These are phyloP conservation scores for Euphonia xanthogaster DNA, from an alignment of 2,797 vertebrate species.

Conservation along the genomic window DNA sequence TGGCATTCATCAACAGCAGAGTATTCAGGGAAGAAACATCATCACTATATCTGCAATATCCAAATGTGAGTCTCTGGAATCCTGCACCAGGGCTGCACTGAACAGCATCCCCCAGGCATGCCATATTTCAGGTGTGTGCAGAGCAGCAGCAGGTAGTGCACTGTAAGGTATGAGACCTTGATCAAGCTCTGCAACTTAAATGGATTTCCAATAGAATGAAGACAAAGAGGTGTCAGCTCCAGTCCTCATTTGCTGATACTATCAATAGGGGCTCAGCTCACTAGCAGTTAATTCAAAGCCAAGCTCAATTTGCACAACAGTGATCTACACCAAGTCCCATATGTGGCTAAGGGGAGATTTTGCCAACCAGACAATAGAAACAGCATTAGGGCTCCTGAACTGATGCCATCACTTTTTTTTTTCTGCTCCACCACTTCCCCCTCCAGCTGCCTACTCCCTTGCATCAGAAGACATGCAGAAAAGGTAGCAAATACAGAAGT, in stretches of 20 bases:
- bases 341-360: constrained; percentile 38
- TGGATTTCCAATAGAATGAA: constrained; percentile 9
- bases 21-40: background rate
- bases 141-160: background rate
- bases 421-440: background rate
- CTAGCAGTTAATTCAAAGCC: constrained; percentile 61
- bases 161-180: background rate
- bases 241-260: constrained; percentile 25
- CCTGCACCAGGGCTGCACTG: background rate
- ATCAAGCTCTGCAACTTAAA: background rate
- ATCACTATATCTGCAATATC: background rate
- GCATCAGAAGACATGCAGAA: background rate
- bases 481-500: background rate
- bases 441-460: background rate
- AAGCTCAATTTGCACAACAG: constrained; percentile 53
- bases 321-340: constrained; percentile 45
- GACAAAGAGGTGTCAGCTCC: constrained; percentile 49
- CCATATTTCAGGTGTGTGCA: background rate
- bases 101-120: background rate
- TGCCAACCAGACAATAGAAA: constrained; percentile 47
- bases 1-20: background rate
- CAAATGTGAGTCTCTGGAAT: background rate
- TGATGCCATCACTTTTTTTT: background rate
- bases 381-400: constrained; percentile 22
- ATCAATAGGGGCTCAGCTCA: constrained; percentile 44